Evolutionary conservation across 2,797 vertebrate species (phyloP), one percentile per base, ranked within the genome.

Genomic region (Lithobates sylvaticus): DNA sequence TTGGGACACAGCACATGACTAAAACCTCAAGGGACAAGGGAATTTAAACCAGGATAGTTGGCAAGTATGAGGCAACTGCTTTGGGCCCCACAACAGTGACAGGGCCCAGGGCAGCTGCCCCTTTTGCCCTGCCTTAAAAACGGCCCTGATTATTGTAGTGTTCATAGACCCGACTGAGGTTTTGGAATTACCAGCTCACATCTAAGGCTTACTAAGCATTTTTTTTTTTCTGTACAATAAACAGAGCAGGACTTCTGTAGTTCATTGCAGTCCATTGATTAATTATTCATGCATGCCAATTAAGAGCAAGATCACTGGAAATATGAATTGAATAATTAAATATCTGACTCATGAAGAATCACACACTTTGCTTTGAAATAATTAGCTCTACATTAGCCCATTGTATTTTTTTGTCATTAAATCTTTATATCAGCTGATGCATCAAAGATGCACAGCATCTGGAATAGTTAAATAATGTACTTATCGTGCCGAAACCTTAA

Each of bases 271-370:
- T 26, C 65, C 26, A 64, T 65, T 18, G 16, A 82, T 86, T 86
- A 82, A 82, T 76, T 77, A 86, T 82, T 86, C 73, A 82, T 82
- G 26, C 27, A 76, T 72, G 65, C 85, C 85, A 82, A 86, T 86
- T 82, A 86, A 86, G n/a, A 61, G 47, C 78, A 64, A 74, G 76
- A 85, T 80, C 77, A 75, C 16, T 8, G 29, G 67, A 77, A 86
- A 71, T 86, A 81, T 81, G 72, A 82, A 71, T 70, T 76, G 61
- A 86, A 86, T 86, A 86, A 86, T 86, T 86, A 77, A 86, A 81
- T 34, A 82, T 76, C 78, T 82, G 73, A 77, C 85, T 86, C 78
- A 76, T 77, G 74, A 82, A 61, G 73, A 82, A 86, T 82, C 79
- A 82, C 64, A 86, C 47, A 36, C 32, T 75, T 76, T 75, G 39